Evolutionary conservation across 1,140 invertebrate genomes (phyloP).

Genomic region (Charaxes varanes): DNA sequence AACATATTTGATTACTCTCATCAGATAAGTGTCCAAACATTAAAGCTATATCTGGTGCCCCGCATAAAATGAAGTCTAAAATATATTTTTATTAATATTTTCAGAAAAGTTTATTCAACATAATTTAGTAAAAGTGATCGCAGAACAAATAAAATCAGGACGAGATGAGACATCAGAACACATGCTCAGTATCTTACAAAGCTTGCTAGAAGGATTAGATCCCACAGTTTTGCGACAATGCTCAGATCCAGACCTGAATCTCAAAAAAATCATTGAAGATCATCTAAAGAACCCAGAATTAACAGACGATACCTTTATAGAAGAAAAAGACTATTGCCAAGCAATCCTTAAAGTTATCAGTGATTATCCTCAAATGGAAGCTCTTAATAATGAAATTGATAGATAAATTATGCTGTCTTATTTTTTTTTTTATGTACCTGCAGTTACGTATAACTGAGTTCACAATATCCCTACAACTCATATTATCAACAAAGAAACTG

Average conservation of each 20-base stretch:
- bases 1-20: too few relatives aligned
- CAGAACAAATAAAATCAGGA: constrained; percentile 26
- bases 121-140: constrained; percentile 32
- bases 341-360: constrained; percentile 30
- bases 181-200: constrained; percentile 29
- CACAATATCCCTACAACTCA: too few relatives aligned
- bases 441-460: too few relatives aligned
- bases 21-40: too few relatives aligned
- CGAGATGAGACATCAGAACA: constrained; percentile 37
- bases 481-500: too few relatives aligned
- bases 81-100: constrained; percentile 34
- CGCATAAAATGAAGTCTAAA: too few relatives aligned
- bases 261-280: constrained; percentile 35
- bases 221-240: constrained; percentile 28
- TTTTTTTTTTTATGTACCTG: too few relatives aligned
- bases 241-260: constrained; percentile 26
- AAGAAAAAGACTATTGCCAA: constrained; percentile 45
- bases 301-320: constrained; percentile 24
- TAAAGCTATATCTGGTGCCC: too few relatives aligned
- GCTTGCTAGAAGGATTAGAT: constrained; percentile 26
- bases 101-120: constrained; percentile 44
- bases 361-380: constrained; percentile 15
- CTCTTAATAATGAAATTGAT: constrained; percentile 27
- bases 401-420: too few relatives aligned
- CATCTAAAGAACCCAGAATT: constrained; percentile 32